Evolutionary conservation across 2,888 invertebrate genomes (phyloP).

Genomic region (Nineta flava): DNA sequence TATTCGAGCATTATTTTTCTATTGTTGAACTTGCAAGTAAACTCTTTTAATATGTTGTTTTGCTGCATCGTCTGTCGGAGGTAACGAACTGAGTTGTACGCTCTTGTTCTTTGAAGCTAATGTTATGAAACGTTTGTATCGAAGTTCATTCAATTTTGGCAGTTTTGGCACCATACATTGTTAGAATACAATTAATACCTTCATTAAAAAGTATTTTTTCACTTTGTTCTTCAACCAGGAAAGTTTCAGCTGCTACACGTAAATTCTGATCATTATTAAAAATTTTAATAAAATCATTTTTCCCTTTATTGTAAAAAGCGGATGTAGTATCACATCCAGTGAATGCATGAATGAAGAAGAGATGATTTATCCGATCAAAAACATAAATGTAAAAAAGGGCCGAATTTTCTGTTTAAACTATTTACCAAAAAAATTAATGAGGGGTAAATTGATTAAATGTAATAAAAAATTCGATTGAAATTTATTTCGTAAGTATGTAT

Average conservation of each 20-base stretch:
- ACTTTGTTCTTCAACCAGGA: conserved; percentile 10
- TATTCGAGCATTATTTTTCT: conserved; percentile 1
- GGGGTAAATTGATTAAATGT: too few relatives aligned
- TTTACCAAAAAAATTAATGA: too few relatives aligned
- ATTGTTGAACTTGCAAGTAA: conserved; percentile 2
- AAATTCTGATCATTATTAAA: conserved; percentile 10
- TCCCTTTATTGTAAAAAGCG: conserved; percentile 11
- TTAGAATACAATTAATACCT: conserved; percentile 11
- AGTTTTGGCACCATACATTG: conserved; percentile 12
- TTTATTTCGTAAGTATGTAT: too few relatives aligned
- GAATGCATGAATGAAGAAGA: conserved; percentile 11
- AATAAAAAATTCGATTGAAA: too few relatives aligned
- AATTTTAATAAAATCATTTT: conserved; percentile 11
- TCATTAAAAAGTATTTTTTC: conserved; percentile 12
- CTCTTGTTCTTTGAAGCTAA: conserved; percentile 10
- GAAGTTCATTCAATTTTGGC: conserved; percentile 8
- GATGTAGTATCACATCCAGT: conserved; percentile 12
- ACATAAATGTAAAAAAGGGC: too few relatives aligned
- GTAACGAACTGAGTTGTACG: conserved; percentile 10
- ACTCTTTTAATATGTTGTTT: conserved; percentile 7
- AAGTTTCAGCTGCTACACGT: conserved; percentile 12
- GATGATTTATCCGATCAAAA: too few relatives aligned
- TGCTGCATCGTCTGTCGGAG: conserved; percentile 9
- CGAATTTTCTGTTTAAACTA: too few relatives aligned
- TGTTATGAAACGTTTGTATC: conserved; percentile 10